Conservation (phyloP, 2,113 vertebrate genomes). For the Sclerurus mexicanus region DNA sequence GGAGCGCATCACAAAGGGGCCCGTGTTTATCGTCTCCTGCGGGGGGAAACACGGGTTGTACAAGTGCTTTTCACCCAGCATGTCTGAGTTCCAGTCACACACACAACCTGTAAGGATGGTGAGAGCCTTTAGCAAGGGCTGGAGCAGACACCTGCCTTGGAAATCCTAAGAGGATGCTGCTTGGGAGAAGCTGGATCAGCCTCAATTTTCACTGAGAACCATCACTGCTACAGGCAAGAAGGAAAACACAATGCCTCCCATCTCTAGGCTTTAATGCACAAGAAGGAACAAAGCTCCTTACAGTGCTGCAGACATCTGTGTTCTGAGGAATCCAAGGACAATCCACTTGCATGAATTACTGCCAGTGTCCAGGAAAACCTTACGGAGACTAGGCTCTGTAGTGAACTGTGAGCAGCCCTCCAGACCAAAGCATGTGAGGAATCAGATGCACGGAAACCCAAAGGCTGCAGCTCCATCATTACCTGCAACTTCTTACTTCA, state of each 20-base stretch:
- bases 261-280: rapidly evolving
- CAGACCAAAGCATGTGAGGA: neutral
- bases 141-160: neutral
- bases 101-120: neutral
- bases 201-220: neutral
- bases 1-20: constrained; percentile 97
- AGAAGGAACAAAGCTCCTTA: neutral
- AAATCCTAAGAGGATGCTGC: neutral
- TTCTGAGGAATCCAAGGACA: neutral
- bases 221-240: neutral
- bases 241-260: neutral
- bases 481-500: neutral
- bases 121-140: neutral
- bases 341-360: neutral
- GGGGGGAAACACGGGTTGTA: neutral
- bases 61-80: neutral
- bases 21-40: constrained; percentile 94
- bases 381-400: neutral
- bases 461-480: neutral
- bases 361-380: neutral
- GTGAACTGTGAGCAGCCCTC: neutral
- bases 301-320: neutral
- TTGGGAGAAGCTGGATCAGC: neutral
- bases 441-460: neutral
- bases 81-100: rapidly evolving